Percentiles rank a stretch among this genome's conserved stretches.
Conservation (phyloP, 2,888 invertebrate genomes). For the Lasioglossum calceatum region DNA sequence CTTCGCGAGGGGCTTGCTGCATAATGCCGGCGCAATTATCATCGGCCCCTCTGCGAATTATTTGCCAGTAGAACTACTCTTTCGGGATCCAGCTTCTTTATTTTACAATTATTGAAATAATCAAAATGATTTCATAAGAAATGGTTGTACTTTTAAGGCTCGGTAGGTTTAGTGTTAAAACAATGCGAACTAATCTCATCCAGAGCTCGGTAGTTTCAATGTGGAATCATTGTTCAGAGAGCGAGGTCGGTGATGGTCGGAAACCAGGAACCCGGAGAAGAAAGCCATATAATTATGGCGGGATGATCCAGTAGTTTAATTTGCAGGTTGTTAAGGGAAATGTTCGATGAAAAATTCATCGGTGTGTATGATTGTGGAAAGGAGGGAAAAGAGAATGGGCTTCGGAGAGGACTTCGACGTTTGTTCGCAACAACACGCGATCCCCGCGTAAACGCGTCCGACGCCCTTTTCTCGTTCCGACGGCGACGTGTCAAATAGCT, state of each 20-base stretch:
- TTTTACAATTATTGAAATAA: too few species aligned
- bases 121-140: too few species aligned
- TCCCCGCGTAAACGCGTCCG: neutral
- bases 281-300: slow-evolving; percentile 53
- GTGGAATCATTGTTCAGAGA: slow-evolving; percentile 26
- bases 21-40: slow-evolving; percentile 25
- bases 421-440: neutral
- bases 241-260: neutral
- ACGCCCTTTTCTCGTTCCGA: neutral
- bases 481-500: slow-evolving; percentile 42
- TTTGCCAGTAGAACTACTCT: neutral
- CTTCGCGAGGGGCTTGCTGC: neutral
- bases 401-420: neutral
- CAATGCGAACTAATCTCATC: too few species aligned
- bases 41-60: neutral
- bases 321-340: neutral
- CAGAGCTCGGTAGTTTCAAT: neutral
- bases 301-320: neutral
- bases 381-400: neutral
- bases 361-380: neutral
- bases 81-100: too few species aligned
- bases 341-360: slow-evolving; percentile 59
- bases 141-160: too few species aligned
- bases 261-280: slow-evolving; percentile 10
- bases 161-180: too few species aligned